A percentile compares a stretch with the other conserved stretches of the same genome.
Conservation (phyloP, 2,113 vertebrate species). For the Brevimyrus niger region DNA sequence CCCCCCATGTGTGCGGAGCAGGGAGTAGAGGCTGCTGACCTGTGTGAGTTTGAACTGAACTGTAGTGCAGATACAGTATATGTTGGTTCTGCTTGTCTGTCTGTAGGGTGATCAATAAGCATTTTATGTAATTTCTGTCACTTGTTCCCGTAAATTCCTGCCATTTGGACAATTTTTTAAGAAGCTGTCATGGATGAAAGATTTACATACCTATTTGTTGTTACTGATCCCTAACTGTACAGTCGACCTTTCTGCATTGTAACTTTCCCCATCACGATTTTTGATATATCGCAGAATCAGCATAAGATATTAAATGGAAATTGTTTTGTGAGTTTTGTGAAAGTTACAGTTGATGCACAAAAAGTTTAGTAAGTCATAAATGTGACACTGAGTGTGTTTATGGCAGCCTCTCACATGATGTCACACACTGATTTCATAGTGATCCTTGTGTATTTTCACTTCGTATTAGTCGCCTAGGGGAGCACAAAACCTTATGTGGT, state of each 20-base stretch:
- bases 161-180: not conserved
- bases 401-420: not conserved
- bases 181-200: not conserved
- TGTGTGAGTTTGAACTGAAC: not conserved
- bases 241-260: not conserved
- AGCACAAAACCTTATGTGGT: not conserved
- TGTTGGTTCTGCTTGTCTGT: not conserved
- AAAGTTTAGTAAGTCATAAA: not conserved
- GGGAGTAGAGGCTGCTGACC: constrained; percentile 1
- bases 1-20: not conserved
- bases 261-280: not conserved
- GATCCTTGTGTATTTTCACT: not conserved
- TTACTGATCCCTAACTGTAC: not conserved
- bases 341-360: not conserved
- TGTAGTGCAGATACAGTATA: not conserved
- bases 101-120: not conserved
- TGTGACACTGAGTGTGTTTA: not conserved
- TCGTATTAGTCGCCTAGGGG: not conserved
- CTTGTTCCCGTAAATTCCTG: not conserved
- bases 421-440: not conserved
- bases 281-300: not conserved
- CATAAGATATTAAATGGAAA: not conserved
- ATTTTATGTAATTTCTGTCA: not conserved
- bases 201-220: not conserved
- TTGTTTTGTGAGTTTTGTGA: not conserved